Evolutionary conservation across 2,113 vertebrate species (phyloP), one percentile per base, ranked within the genome.

Genomic region (Ranitomeya variabilis): DNA sequence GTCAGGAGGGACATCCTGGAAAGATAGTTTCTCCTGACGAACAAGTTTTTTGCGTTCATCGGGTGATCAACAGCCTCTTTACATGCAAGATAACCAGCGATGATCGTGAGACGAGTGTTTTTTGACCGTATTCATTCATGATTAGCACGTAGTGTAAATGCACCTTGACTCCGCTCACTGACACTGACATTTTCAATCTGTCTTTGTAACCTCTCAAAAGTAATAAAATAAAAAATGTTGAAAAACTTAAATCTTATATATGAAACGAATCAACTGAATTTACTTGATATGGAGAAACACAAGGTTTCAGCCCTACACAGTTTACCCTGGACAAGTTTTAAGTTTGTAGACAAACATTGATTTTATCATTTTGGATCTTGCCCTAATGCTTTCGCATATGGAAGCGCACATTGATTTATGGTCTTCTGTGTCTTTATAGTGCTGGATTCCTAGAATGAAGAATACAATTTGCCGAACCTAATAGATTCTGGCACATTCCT

Each of bases 301-400:
- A 45, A 4, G 45, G 37, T 76, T 76, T 52, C 21, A 76, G 37
- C 31, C 4, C 45, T 76, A 16, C 37, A 21, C 9, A 19, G 73
- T 76, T 76, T 52, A 52, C 16, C 45, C 8, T 52, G 14, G 18
- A 9, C 45, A 76, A 19, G 9, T 76, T 76, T 76, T 11, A 52
- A 13, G 73, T 52, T 76, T 51, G 37, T 12, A 52, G 37, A 74
- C 71, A 31, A 71, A 15, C n/a, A 74, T 51, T 74, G 71, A 74
- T 74, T 74, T 74, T 74, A 45, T 74, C 71, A 74, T 74, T 74
- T 74, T 74, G 16, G 71, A 74, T 45, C 71, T 45, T 16, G 19
- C 73, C 15, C 69, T 45, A 74, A 74, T 16, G 71, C 71, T 74
- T 16, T 74, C 71, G 16, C 15, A 19, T 37, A 73, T 15, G 69